phyloP scores from a whole-genome alignment of 1,140 invertebrate genomes.

The Diachasma alloeum region DNA sequence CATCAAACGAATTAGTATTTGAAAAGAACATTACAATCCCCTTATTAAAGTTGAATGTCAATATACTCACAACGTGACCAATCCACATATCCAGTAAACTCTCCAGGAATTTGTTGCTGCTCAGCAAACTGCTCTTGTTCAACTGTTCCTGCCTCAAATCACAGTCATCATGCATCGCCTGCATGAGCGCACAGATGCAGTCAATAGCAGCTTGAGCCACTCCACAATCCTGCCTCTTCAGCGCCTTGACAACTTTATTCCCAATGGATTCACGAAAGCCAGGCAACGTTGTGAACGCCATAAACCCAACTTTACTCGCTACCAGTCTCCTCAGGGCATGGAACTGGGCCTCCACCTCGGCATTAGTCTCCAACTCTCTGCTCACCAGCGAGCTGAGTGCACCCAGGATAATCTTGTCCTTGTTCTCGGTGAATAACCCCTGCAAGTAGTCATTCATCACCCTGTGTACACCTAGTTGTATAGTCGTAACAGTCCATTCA shows the following conservation, averaged over 20 bases:
- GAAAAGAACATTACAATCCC: not conserved
- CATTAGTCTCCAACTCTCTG: conserved; percentile 74
- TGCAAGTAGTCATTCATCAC: conserved; percentile 66
- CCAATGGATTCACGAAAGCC: conserved; percentile 96
- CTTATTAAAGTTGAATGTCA: not conserved
- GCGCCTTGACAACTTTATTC: conserved; percentile 87
- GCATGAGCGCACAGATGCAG: conserved; percentile 97
- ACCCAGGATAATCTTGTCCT: conserved; percentile 92
- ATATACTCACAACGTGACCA: conserved; percentile 84
- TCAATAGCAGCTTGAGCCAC: conserved; percentile 97
- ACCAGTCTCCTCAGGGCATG: conserved; percentile 92
- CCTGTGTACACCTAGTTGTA: conserved; percentile 55
- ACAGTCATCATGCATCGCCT: conserved; percentile 98
- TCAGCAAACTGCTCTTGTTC: conserved; percentile 95
- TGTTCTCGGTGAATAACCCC: conserved; percentile 97
- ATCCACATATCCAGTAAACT: conserved; percentile 94
- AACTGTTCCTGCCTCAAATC: conserved; percentile 95
- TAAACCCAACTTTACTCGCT: conserved; percentile 97
- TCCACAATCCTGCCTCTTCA: conserved; percentile 87
- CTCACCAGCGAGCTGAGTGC: conserved; percentile 81
- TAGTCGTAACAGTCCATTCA: conserved; percentile 58
- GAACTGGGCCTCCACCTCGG: conserved; percentile 90
- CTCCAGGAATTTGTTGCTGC: conserved; percentile 92
- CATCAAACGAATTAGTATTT: no score
- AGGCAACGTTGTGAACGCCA: conserved; percentile 89